phyloP scores from a whole-genome alignment of 2,113 vertebrate species.

The Sceloporus undulatus region DNA sequence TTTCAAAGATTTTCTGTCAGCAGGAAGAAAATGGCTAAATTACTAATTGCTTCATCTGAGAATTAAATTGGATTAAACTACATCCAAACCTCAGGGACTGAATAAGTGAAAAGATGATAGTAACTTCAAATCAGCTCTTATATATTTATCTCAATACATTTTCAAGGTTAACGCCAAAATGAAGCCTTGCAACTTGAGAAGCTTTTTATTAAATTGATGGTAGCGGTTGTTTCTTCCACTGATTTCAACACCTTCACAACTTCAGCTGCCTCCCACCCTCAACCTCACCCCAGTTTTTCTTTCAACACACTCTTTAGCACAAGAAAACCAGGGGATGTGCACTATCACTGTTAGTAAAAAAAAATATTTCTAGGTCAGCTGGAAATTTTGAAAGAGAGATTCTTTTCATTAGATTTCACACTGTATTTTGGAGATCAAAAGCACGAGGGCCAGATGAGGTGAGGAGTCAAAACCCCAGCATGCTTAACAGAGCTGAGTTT shows the following conservation, averaged over 20 bases:
- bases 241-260: neutral
- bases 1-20: too few species aligned
- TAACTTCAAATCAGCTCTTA: neutral
- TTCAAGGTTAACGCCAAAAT: neutral
- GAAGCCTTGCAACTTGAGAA: too few species aligned
- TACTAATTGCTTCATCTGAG: too few species aligned
- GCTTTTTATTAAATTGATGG: neutral
- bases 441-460: neutral
- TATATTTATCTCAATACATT: neutral
- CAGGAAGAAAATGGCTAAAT: too few species aligned
- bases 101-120: neutral
- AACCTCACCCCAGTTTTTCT: neutral
- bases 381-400: conserved; percentile 14
- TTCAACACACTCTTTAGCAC: neutral
- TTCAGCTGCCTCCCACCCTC: neutral
- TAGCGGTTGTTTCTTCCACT: neutral
- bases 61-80: too few species aligned
- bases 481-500: neutral
- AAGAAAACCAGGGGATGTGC: neutral
- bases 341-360: neutral
- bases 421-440: conserved; percentile 15
- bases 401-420: conserved; percentile 22
- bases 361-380: conserved; percentile 26
- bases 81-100: too few species aligned
- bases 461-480: conserved; percentile 3